phyloP scores from a whole-genome alignment of 2,888 invertebrate genomes.

The Rhorus exstirpatorius region DNA sequence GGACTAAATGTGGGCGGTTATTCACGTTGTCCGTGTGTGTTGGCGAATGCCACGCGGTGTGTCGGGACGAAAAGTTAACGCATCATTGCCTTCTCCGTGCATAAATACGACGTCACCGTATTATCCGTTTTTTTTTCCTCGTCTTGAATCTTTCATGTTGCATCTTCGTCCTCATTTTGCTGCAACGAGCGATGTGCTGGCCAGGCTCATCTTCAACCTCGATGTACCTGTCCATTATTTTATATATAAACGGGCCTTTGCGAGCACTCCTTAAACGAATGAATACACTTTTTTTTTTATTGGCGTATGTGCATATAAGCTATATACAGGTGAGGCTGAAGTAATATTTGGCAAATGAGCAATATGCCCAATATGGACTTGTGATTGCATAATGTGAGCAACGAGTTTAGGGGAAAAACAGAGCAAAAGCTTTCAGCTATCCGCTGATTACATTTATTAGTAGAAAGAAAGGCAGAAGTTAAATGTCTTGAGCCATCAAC shows the following conservation, averaged over 20 bases:
- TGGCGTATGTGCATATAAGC: neutral
- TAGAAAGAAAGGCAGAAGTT: neutral
- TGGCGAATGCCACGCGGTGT: constrained; percentile 61
- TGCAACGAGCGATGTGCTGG: constrained; percentile 18
- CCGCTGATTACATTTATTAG: neutral
- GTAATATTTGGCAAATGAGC: constrained; percentile 1
- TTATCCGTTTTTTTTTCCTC: constrained; percentile 40
- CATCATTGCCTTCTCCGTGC: constrained; percentile 59
- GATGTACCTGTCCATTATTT: constrained; percentile 68
- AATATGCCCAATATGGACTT: neutral
- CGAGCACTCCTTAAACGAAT: constrained; percentile 52
- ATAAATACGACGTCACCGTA: constrained; percentile 28
- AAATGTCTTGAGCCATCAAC: neutral
- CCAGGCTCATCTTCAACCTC: constrained; percentile 59
- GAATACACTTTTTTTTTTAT: constrained; percentile 57
- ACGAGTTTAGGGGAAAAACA: neutral
- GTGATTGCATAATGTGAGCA: constrained; percentile 13
- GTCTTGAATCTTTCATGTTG: constrained; percentile 39
- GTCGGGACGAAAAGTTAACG: constrained; percentile 59
- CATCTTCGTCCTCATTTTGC: constrained; percentile 52
- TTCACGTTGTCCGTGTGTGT: constrained; percentile 15
- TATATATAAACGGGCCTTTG: constrained; percentile 36
- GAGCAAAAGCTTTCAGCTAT: neutral
- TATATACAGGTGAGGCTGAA: neutral
- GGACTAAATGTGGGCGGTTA: constrained; percentile 65